Base-by-base conservation (phyloP, 2,888 invertebrate species). In the Malacosoma neustria region DNA sequence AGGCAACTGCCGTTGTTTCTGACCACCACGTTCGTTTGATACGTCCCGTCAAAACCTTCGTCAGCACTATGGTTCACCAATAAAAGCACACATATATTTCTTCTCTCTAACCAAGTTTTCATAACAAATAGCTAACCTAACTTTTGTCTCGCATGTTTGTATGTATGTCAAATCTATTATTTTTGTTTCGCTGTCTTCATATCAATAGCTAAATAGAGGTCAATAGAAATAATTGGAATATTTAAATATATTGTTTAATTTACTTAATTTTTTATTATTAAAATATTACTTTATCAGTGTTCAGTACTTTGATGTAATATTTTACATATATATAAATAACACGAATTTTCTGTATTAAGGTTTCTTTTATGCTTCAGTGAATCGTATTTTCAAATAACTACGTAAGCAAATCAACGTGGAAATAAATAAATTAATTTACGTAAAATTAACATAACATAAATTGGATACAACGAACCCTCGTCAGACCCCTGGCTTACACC, bases 21-120 rank as follows among this genome's bases (percentile, higher is more conserved):
- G 89, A 99, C 97, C 89, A 99, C 97, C 89, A 99, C 97, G 91
- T 99, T 99, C 86, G 98, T 98, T 88, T 96, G 98, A 91, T 94
- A 99, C 79, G 98, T 98, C 88, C 98, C 97, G 91, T 99, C 99
- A 91, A 99, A 99, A 90, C 97, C 97, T 90, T 99, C 98, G 91
- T 99, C 98, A 89, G 99, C 99, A 92, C 98, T 99, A 87, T 61
- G 46, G 50, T 61, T 32, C 32, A 61, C 55, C 67, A 73, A 79
- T 66, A 66, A 69, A 22, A 22, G 22, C 61, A 73, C 62, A 63
- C 61, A 61, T 52, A 50, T 45, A 48, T 48, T 22, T 22, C n/a
- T 5, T 22, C 22, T 22, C 11, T 30, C 11, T 29, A 6, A 29
- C 29, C 5, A 6, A n/a, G n/a, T n/a, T n/a, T n/a, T n/a, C n/a